phyloP scores from a whole-genome alignment of 2,113 vertebrate species.

The Ophthalmolycus amberensis region DNA sequence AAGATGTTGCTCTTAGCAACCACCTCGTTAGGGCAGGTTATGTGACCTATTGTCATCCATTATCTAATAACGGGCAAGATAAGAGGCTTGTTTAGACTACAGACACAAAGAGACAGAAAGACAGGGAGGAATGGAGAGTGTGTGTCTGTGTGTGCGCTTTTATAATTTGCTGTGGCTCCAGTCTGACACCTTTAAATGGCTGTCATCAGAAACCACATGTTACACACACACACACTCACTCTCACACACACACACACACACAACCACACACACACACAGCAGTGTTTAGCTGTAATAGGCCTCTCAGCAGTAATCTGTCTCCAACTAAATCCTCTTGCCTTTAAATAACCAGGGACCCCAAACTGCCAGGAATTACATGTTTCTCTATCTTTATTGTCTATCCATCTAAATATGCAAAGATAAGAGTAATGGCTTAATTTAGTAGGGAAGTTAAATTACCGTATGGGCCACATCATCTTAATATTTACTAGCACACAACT shows the following conservation, averaged over 20 bases:
- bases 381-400: background rate
- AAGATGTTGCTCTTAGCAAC: conserved; percentile 41
- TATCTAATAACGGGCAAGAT: conserved; percentile 87
- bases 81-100: conserved; percentile 92
- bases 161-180: conserved; percentile 96
- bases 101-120: conserved; percentile 44
- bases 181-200: conserved; percentile 92
- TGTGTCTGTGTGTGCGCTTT: conserved; percentile 54
- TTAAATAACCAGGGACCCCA: conserved; percentile 23
- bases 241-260: conserved; percentile 54
- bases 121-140: conserved; percentile 24
- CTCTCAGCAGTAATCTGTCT: conserved; percentile 86
- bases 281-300: conserved; percentile 89
- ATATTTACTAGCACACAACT: background rate
- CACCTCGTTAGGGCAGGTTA: conserved; percentile 62
- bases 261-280: conserved; percentile 47
- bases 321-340: conserved; percentile 78
- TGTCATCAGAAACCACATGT: conserved; percentile 93
- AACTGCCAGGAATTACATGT: conserved; percentile 34
- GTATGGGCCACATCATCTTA: background rate
- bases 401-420: background rate
- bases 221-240: conserved; percentile 33
- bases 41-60: conserved; percentile 88
- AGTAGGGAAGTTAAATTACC: background rate
- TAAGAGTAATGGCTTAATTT: background rate